Base-by-base conservation (phyloP, 2,888 invertebrate species). In the Selenia dentaria region DNA sequence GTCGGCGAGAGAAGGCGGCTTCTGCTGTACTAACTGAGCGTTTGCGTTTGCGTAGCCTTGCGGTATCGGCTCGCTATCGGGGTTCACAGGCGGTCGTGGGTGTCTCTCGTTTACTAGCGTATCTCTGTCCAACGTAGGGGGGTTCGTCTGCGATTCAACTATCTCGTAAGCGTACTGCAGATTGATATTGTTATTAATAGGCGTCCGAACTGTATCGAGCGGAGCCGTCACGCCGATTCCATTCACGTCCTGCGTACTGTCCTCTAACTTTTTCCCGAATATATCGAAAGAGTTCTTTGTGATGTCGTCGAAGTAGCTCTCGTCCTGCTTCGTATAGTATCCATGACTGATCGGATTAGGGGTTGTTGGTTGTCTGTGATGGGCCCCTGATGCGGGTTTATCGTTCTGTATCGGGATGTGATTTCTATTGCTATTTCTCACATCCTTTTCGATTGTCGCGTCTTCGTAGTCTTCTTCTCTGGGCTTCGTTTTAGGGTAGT, bases 201-300 rank as follows among this genome's bases (percentile, higher is more conserved):
- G 90, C 12, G 90, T 83, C 46, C 82, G 79, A 3, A 89, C 83
- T 0, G 90, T 88, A 38, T 83, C 89, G 2, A 89, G 67, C 1
- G 88, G 85, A 32, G 83, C 80, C 2, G 91, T 91, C 34, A 91
- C 91, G 5, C 82, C 89, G 27, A 89, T 62, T 59, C 92, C 84
- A 64, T 85, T 79, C 0, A 92, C 64, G 57, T 88, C 84, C 46
- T 81, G 88, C 16, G 83, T 88, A 11, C 86, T 91, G 63, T 83
- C 85, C 67, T 82, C 92, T 40, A 94, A 74, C 75, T 94, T 95
- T 76, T 93, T 94, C 1, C 94, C 95, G 67, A 95, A 95, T 57
- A 94, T 92, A 16, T 94, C 94, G 65, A 95, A 95, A 42, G 94
- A 95, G 64, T 94, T 94, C 70, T 93, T 94, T 2, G 95, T 95